phyloP scores from a whole-genome alignment of 2,888 invertebrate species.

The Drosophila greeni region DNA sequence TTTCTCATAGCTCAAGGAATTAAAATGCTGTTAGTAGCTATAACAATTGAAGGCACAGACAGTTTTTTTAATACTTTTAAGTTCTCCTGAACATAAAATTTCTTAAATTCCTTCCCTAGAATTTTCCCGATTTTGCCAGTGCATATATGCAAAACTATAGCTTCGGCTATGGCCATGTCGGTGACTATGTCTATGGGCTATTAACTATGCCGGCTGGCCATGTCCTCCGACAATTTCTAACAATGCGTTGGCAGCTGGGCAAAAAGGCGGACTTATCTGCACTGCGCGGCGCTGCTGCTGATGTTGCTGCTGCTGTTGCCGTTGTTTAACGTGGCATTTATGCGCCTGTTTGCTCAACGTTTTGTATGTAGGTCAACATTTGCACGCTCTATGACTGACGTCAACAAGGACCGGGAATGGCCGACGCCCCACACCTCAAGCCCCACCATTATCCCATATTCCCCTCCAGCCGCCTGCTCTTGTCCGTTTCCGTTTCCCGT shows the following conservation, averaged over 20 bases:
- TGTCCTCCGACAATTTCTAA: constrained; percentile 44
- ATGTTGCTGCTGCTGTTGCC: constrained; percentile 28
- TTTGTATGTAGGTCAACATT: constrained; percentile 73
- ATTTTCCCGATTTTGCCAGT: neutral
- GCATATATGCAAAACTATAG: constrained; percentile 28
- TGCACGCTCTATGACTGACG: constrained; percentile 71
- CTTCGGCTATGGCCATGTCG: constrained; percentile 9
- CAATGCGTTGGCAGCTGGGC: constrained; percentile 62
- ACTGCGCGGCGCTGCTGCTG: constrained; percentile 40
- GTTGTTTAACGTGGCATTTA: constrained; percentile 66
- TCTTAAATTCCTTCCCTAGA: neutral
- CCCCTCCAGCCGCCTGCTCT: constrained; percentile 2
- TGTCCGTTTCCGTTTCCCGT: constrained; percentile 67
- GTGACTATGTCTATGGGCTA: constrained; percentile 50
- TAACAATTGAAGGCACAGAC: too few relatives aligned
- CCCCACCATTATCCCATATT: constrained; percentile 11
- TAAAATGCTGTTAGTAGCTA: too few relatives aligned
- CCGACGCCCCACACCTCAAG: constrained; percentile 25
- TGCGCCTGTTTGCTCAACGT: constrained; percentile 70
- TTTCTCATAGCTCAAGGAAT: too few relatives aligned
- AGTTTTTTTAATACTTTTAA: neutral
- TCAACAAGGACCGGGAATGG: constrained; percentile 64
- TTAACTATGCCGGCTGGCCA: constrained; percentile 56
- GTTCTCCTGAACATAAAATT: neutral
- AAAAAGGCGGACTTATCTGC: constrained; percentile 59